phyloP scores from a whole-genome alignment of 1,140 invertebrate genomes.

The Elymnias hypermnestra region DNA sequence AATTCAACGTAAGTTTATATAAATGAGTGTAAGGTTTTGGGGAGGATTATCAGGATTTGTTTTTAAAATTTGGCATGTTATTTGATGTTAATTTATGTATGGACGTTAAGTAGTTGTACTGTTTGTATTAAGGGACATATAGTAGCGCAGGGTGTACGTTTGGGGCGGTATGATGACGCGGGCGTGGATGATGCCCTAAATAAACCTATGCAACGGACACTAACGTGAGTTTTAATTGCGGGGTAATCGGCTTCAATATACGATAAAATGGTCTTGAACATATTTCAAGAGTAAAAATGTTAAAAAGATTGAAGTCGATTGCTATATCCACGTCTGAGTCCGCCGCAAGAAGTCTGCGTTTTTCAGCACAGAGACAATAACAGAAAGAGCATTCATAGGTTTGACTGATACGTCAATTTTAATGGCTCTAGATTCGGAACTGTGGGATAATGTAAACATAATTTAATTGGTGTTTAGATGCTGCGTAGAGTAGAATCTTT shows the following conservation, averaged over 20 bases:
- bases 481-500: too few relatives aligned
- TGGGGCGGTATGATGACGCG: conserved; percentile 5
- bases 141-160: conserved; percentile 9
- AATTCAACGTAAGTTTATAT: too few relatives aligned
- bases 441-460: too few relatives aligned
- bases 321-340: not conserved
- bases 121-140: not conserved
- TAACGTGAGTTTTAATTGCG: not conserved
- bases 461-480: too few relatives aligned
- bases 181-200: not conserved
- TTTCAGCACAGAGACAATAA: not conserved
- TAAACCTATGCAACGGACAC: not conserved
- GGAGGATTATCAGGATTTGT: too few relatives aligned
- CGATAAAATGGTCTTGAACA: too few relatives aligned
- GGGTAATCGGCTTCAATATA: not conserved
- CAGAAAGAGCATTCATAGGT: not conserved
- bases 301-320: not conserved
- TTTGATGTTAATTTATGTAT: conserved; percentile 2
- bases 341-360: not conserved
- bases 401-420: too few relatives aligned
- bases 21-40: too few relatives aligned
- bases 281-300: not conserved
- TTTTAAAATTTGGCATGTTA: conserved; percentile 4
- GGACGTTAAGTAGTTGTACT: conserved; percentile 1
- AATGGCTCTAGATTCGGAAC: too few relatives aligned